phyloP scores from a whole-genome alignment of 1,140 invertebrate species.

The Phenacoccus solenopsis region DNA sequence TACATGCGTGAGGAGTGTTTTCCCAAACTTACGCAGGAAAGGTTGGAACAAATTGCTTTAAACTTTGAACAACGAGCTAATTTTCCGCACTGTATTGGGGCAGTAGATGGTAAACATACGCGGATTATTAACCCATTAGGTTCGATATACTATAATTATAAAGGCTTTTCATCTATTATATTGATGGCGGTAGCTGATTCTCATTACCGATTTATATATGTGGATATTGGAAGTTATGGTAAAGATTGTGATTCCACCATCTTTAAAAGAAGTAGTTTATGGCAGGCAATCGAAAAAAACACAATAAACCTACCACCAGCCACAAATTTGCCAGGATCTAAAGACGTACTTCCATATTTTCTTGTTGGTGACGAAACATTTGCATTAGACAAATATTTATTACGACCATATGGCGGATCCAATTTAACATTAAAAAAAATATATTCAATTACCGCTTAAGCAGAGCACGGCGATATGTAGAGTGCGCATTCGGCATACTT shows the following conservation, averaged over 20 bases:
- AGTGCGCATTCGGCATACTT: conserved; percentile 36
- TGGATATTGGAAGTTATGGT: conserved; percentile 20
- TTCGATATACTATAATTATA: conserved; percentile 13
- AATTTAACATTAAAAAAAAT: conserved; percentile 24
- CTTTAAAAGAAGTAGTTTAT: conserved; percentile 18
- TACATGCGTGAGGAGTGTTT: neutral
- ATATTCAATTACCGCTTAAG: conserved; percentile 33
- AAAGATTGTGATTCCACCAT: conserved; percentile 13
- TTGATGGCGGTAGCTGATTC: conserved; percentile 10
- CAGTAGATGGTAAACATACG: conserved; percentile 21
- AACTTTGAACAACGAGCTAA: conserved; percentile 9
- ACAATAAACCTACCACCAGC: neutral
- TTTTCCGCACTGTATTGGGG: conserved; percentile 18
- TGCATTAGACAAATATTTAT: conserved; percentile 29
- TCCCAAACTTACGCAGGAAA: neutral
- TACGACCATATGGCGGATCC: conserved; percentile 27
- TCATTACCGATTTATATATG: conserved; percentile 9
- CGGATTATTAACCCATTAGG: conserved; percentile 11
- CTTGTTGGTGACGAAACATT: conserved; percentile 35
- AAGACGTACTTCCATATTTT: conserved; percentile 5
- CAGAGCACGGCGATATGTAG: conserved; percentile 29
- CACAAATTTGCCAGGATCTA: neutral
- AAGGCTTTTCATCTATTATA: neutral
- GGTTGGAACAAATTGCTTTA: conserved; percentile 5
- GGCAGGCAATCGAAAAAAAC: neutral